phyloP scores from a whole-genome alignment of 1,140 invertebrate genomes.

The Nylanderia fulva region DNA sequence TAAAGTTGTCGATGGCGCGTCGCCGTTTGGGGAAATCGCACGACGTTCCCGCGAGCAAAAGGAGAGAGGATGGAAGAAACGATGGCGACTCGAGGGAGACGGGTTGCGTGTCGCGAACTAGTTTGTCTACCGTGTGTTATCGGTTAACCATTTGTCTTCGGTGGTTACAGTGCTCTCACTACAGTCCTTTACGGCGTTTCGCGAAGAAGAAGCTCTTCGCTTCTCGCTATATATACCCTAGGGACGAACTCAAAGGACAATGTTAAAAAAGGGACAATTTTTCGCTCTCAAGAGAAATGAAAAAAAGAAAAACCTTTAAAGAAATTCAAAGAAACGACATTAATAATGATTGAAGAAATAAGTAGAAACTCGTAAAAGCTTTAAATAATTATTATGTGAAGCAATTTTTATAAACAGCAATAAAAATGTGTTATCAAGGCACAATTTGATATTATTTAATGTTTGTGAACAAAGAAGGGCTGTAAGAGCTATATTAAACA shows the following conservation, averaged over 20 bases:
- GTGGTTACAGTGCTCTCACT: conserved; percentile 21
- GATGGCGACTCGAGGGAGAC: conserved; percentile 34
- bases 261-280: too few species aligned
- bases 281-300: too few species aligned
- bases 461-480: too few species aligned
- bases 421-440: too few species aligned
- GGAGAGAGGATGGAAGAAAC: conserved; percentile 23
- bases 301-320: too few species aligned
- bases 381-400: too few species aligned
- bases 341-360: too few species aligned
- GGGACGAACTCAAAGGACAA: conserved; percentile 45
- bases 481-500: too few species aligned
- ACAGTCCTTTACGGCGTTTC: conserved; percentile 53
- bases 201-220: conserved; percentile 47
- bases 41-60: conserved; percentile 14
- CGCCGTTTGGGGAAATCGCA: conserved; percentile 24
- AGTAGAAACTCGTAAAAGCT: too few species aligned
- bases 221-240: conserved; percentile 25
- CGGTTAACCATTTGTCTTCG: conserved; percentile 77
- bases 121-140: conserved; percentile 73
- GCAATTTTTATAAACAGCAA: too few species aligned
- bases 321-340: too few species aligned
- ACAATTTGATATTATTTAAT: too few species aligned
- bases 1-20: conserved; percentile 35
- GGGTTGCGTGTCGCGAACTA: conserved; percentile 69